These are phyloP conservation scores for Diaprepes abbreviatus DNA, from an alignment of 2,888 invertebrate genomes.

Conservation along the genomic window DNA sequence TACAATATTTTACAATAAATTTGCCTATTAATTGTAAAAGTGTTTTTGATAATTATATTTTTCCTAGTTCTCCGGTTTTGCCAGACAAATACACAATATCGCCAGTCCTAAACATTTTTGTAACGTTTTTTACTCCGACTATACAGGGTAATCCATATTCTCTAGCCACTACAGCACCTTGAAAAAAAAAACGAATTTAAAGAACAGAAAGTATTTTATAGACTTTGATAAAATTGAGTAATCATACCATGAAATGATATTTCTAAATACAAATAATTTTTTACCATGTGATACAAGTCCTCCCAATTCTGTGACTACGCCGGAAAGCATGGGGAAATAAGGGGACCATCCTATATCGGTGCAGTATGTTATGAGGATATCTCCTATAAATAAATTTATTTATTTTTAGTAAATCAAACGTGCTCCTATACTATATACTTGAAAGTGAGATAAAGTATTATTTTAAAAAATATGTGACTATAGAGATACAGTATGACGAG, in stretches of 20 bases:
- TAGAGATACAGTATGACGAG: no score
- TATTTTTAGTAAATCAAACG: no score
- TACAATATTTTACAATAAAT: no score
- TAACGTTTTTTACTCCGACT: constrained; percentile 80
- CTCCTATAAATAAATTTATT: no score
- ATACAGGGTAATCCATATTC: constrained; percentile 88
- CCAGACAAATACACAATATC: constrained; percentile 72
- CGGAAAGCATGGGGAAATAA: constrained; percentile 84
- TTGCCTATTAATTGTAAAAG: no score
- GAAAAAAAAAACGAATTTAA: neutral
- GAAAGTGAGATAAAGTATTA: no score
- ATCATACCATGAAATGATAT: no score
- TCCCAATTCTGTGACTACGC: constrained; percentile 86
- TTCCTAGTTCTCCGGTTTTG: constrained; percentile 64
- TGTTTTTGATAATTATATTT: no score
- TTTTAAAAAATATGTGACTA: no score
- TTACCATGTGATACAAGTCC: constrained; percentile 87
- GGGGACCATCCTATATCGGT: constrained; percentile 91
- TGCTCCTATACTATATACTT: no score
- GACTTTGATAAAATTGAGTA: no score
- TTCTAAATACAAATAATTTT: no score
- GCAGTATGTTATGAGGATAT: constrained; percentile 81
- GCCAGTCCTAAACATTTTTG: constrained; percentile 78
- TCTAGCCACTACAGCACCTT: constrained; percentile 86
- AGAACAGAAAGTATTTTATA: neutral